Evolutionary conservation across 2,888 invertebrate species (phyloP), one percentile per base, ranked within the genome.

Genomic region (Gortyna flavago): DNA sequence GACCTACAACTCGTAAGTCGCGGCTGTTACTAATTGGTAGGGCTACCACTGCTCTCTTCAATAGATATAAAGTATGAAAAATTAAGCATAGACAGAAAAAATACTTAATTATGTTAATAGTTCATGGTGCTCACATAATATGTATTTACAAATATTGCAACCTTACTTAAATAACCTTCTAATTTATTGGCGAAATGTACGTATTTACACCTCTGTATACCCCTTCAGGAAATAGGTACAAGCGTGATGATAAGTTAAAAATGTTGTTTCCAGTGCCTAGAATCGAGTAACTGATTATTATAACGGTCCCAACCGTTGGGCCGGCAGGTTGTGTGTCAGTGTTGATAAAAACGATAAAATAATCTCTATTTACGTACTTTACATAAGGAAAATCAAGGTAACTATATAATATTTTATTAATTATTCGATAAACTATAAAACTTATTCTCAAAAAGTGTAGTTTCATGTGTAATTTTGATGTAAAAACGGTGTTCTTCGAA

Each of bases 371-470:
- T 69, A 64, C 66, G 41, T 25, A 13, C 16, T 18, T 54, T 54
- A 13, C 2, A 0, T 35, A 54, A 25, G 81, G 38, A 80, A 84
- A 72, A 61, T 1, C 54, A 16, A 83, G 85, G 85, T 83, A 83
- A 84, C 84, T 48, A 57, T 5, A 61, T 5, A 1, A 5, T 1
- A 38, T 54, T 51, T 51, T 3, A 35, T 54, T 9, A 62, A 0
- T 25, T 3, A 41, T 35, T 69, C 4, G 6, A 13, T 54, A n/a
- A 16, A 21, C 1, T 21, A 57, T 41, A 41, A 21, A 16, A 64
- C 7, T 41, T 68, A 35, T 32, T 16, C 2, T 51, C 44, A 21
- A 44, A 35, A 32, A 44, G 35, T 59, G 57, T 70, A 16, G 7
- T 51, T 69, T 13, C 0, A 25, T n/a, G 69, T 69, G 57, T 51